phyloP scores from a whole-genome alignment of 2,888 invertebrate genomes.

The Rotaria socialis region DNA sequence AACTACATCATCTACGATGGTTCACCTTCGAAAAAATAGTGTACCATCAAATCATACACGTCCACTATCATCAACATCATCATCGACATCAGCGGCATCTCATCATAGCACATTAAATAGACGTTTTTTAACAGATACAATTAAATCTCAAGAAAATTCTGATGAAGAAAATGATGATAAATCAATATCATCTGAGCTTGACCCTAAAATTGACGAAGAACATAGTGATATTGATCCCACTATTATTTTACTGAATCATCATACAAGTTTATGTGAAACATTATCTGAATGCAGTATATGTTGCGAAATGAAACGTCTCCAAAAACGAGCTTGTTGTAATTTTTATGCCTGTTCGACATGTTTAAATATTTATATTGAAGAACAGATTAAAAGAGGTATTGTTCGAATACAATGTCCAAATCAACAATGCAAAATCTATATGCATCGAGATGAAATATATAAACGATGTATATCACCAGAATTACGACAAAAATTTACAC shows the following conservation, averaged over 20 bases:
- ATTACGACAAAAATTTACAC: slow-evolving; percentile 23
- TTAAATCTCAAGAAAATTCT: not conserved
- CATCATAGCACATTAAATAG: slow-evolving; percentile 4
- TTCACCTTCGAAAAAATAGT: not conserved
- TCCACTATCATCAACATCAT: slow-evolving; percentile 7
- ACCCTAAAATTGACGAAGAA: not conserved
- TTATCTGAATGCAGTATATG: slow-evolving; percentile 55
- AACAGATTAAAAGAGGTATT: slow-evolving; percentile 53
- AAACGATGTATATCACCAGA: slow-evolving; percentile 28
- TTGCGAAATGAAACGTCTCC: slow-evolving; percentile 48
- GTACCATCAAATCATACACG: not conserved
- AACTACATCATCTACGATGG: not conserved
- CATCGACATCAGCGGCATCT: not conserved
- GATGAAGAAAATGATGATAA: not conserved
- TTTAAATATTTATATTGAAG: slow-evolving; percentile 52
- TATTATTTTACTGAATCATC: not conserved
- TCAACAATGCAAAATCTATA: slow-evolving; percentile 33
- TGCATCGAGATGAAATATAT: slow-evolving; percentile 41
- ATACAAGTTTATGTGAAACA: not conserved
- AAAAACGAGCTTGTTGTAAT: slow-evolving; percentile 53
- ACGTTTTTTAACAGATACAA: slow-evolving; percentile 7
- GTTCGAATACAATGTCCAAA: slow-evolving; percentile 56
- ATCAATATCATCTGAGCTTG: not conserved
- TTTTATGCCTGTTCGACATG: slow-evolving; percentile 56
- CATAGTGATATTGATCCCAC: not conserved